phyloP scores from a whole-genome alignment of 2,797 vertebrate genomes.

The Synanceia verrucosa region DNA sequence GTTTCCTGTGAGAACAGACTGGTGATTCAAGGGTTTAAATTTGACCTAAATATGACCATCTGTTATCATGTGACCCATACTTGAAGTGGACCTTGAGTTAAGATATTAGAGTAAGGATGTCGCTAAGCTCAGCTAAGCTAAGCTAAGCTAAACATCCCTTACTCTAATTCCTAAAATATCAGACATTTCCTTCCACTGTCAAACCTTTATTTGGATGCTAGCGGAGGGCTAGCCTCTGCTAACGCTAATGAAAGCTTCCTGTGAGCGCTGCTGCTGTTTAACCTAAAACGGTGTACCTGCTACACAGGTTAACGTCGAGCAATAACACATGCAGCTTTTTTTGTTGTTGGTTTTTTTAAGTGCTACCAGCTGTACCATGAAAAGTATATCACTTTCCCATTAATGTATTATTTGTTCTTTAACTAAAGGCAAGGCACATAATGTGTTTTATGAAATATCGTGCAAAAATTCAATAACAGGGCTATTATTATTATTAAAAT shows the following conservation, averaged over 20 bases:
- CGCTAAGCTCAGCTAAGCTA: not conserved
- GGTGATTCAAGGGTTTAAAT: not conserved
- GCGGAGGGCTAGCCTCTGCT: slow-evolving; percentile 1
- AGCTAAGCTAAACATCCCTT: not conserved
- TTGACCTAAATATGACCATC: not conserved
- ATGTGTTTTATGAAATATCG: slow-evolving; percentile 94
- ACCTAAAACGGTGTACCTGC: slow-evolving; percentile 13
- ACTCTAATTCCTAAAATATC: slow-evolving; percentile 18
- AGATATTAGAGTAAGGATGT: not conserved
- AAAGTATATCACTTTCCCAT: slow-evolving; percentile 64
- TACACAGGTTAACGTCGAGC: slow-evolving; percentile 75
- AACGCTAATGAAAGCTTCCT: slow-evolving; percentile 5
- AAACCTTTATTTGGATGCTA: not conserved
- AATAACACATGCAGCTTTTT: slow-evolving; percentile 88
- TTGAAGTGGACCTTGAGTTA: slow-evolving; percentile 1
- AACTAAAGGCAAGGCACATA: slow-evolving; percentile 98
- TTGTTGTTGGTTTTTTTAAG: slow-evolving; percentile 44
- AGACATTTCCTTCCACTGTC: not conserved
- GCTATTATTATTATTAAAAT: slow-evolving; percentile 69
- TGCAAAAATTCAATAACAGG: slow-evolving; percentile 88
- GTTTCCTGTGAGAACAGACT: too few relatives aligned
- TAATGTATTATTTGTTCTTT: slow-evolving; percentile 85
- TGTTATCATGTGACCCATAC: not conserved
- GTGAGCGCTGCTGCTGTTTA: slow-evolving; percentile 14
- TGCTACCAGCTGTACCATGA: slow-evolving; percentile 81